A percentile compares a stretch with the other conserved stretches of the same genome.
Conservation (phyloP, 53 echinoderm and acorn worm species). For the Pentamera pediparva region DNA sequence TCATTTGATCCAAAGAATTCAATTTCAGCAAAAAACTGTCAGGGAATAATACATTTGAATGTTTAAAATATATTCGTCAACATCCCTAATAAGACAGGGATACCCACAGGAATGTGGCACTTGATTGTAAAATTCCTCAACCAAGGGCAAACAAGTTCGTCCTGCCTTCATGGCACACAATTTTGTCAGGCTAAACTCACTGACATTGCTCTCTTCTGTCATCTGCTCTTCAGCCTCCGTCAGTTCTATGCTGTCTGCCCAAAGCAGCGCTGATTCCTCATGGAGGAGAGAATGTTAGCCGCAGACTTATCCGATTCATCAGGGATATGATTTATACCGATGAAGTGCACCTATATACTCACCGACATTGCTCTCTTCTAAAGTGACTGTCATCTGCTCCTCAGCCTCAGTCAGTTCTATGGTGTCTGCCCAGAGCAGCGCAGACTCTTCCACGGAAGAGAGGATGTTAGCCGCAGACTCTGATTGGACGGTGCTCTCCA, state of each 20-base stretch:
- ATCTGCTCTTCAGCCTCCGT: background rate
- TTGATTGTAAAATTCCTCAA: too few relatives aligned
- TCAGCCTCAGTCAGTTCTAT: constrained; percentile 26
- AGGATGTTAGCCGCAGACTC: constrained; percentile 69
- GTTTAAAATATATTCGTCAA: too few relatives aligned
- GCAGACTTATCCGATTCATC: too few relatives aligned
- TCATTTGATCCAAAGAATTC: too few relatives aligned
- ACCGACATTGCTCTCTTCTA: constrained; percentile 80
- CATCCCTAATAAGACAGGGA: too few relatives aligned
- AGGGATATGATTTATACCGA: background rate
- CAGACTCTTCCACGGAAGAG: constrained; percentile 75
- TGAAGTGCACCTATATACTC: constrained; percentile 24
- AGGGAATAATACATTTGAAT: too few relatives aligned
- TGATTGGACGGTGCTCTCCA: constrained; percentile 37
- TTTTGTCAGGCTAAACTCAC: too few relatives aligned
- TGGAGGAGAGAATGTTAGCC: constrained; percentile 59
- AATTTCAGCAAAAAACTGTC: too few relatives aligned
- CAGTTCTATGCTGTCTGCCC: constrained; percentile 54
- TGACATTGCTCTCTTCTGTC: background rate
- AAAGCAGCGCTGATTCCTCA: constrained; percentile 79
- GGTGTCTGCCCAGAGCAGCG: constrained; percentile 69
- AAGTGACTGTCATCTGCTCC: constrained; percentile 42
- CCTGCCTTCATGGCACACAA: too few relatives aligned
- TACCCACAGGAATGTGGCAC: too few relatives aligned
- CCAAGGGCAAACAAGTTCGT: too few relatives aligned